Conservation (phyloP, 2,113 vertebrate genomes). For the Ptychochromis oligacanthus region DNA sequence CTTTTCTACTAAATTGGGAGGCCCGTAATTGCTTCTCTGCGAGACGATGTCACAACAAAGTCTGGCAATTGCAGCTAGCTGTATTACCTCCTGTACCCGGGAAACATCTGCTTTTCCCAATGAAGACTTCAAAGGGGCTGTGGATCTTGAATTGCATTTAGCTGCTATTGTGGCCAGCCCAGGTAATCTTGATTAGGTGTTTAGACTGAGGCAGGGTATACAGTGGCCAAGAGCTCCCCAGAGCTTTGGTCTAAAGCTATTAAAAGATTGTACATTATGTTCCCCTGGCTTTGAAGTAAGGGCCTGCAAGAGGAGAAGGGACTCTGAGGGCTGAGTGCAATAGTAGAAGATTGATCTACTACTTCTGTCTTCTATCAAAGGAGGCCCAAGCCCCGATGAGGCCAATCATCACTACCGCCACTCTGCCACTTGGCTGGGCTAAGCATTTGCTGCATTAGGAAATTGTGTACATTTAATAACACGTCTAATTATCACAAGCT, state of each 20-base stretch:
- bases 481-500: constrained; percentile 79
- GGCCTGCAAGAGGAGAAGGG: constrained; percentile 90
- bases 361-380: constrained; percentile 89
- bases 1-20: constrained; percentile 97
- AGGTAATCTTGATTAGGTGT: constrained; percentile 99
- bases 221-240: constrained; percentile 90
- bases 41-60: constrained; percentile 98
- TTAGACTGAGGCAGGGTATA: constrained; percentile 96
- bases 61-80: constrained; percentile 92
- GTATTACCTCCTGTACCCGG: constrained; percentile 92
- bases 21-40: constrained; percentile 95
- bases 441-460: constrained; percentile 84
- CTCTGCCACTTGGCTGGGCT: constrained; percentile 75
- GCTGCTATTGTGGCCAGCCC: constrained; percentile 96
- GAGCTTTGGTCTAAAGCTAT: constrained; percentile 99
- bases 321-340: constrained; percentile 88
- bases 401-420: constrained; percentile 83
- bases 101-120: constrained; percentile 93
- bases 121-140: constrained; percentile 96
- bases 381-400: constrained; percentile 77
- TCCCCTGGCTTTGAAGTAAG: constrained; percentile 98
- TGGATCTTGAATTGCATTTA: constrained; percentile 99
- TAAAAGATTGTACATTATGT: constrained; percentile 99
- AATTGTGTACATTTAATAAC: constrained; percentile 84
- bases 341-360: constrained; percentile 89